Evolutionary conservation across 1,140 invertebrate genomes (phyloP), one percentile per base, ranked within the genome.

Genomic region (Bombus soroeensis): DNA sequence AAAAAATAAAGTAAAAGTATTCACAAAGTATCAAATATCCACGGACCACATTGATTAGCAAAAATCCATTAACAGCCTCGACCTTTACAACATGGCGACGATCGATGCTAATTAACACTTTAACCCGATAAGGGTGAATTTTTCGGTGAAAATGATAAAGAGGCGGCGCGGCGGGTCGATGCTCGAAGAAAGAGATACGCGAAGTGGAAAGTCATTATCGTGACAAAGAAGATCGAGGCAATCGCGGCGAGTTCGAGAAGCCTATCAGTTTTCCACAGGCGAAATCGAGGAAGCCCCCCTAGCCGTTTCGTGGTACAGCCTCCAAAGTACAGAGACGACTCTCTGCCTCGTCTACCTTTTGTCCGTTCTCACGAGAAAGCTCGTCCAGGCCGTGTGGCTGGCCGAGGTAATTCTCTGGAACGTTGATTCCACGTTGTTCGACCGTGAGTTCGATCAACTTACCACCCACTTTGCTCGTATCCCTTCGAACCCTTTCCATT

Each of bases 141-240:
- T 83, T 76, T 73, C 12, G 13, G 68, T 25, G 34, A 41, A 70
- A 62, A 43, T 53, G 66, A 28, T 25, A 32, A 37, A 32, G 22
- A 13, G 25, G 43, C 28, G 37, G 15, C 6, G 62, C 64, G 32
- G 15, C 8, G 18, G 34, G 22, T 25, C 32, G 34, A 22, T 53
- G 15, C 39, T 18, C 39, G 41, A 78, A 66, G 13, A 47, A 47
- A 71, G 64, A 25, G 53, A 18, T 32, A 59, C 43, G 82, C 32
- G 43, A 66, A 41, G 75, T 86, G 66, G 85, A 79, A 89, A 90
- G 86, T 92, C 85, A 90, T 92, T 92, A 91, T 78, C 80, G 89
- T 74, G 86, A 89, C 86, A 91, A 91, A 92, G 85, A 85, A 78
- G 80, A 90, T 83, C 79, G 80, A 34, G 75, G 39, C 59, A 86